Conservation (phyloP, 2,888 invertebrate genomes). For the Drosophila lacicola region DNA sequence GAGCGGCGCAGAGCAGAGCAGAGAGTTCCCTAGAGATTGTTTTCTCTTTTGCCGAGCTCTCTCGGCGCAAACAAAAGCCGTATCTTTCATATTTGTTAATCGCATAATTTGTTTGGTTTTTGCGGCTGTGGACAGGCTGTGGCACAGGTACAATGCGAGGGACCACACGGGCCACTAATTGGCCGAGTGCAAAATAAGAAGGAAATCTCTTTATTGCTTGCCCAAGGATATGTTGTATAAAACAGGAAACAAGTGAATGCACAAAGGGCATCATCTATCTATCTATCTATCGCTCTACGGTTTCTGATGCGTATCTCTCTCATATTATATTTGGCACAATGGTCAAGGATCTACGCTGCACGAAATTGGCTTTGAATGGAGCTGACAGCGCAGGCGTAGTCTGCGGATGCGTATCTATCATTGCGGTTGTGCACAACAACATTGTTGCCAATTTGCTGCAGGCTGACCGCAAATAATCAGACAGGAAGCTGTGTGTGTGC, state of each 20-base stretch:
- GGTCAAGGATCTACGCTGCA: constrained; percentile 66
- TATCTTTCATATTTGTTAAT: constrained; percentile 69
- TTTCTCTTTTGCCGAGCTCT: not conserved
- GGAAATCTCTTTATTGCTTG: constrained; percentile 71
- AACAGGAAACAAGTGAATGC: constrained; percentile 62
- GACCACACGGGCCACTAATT: constrained; percentile 64
- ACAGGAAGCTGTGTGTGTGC: constrained; percentile 58
- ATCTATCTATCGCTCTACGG: constrained; percentile 24
- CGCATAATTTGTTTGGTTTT: constrained; percentile 72
- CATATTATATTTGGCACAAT: constrained; percentile 51
- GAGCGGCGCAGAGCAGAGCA: not conserved
- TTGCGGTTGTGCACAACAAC: constrained; percentile 40
- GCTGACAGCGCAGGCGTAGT: constrained; percentile 34
- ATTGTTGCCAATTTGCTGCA: constrained; percentile 68
- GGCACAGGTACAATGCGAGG: constrained; percentile 49
- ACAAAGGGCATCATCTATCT: constrained; percentile 33
- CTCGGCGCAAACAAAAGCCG: constrained; percentile 38
- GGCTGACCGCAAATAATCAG: constrained; percentile 76
- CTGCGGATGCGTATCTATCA: constrained; percentile 14
- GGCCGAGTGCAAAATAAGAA: constrained; percentile 47
- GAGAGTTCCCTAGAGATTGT: not conserved
- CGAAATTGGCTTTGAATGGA: constrained; percentile 46
- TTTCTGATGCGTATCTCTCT: constrained; percentile 34
- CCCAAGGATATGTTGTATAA: constrained; percentile 39
- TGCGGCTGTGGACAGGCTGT: constrained; percentile 30